These are phyloP conservation scores for Lumbricus terrestris DNA, from an alignment of 2,888 invertebrate species.

Conservation along the genomic window DNA sequence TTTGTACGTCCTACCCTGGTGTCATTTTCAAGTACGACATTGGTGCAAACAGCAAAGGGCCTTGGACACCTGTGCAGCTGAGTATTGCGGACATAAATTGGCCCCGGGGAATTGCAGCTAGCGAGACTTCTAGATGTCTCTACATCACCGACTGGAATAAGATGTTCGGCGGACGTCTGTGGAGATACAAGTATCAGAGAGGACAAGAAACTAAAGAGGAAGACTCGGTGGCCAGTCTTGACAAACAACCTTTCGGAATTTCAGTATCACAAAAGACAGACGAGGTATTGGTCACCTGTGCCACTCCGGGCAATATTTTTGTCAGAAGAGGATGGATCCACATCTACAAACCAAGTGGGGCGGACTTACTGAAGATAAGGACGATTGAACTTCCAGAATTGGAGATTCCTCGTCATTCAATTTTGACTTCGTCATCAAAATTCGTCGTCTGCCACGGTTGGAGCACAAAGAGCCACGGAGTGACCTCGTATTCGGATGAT, in stretches of 20 bases:
- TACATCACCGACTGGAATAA: not conserved
- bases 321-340: not conserved
- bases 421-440: not conserved
- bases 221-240: not conserved
- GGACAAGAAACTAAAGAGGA: not conserved
- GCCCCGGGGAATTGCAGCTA: not conserved
- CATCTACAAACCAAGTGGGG: not conserved
- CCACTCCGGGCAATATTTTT: not conserved
- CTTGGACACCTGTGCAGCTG: not conserved
- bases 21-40: slow-evolving; percentile 9
- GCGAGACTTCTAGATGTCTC: not conserved
- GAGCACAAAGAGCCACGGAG: not conserved
- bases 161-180: not conserved
- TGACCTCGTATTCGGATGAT: not conserved
- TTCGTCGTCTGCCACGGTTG: not conserved
- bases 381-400: not conserved
- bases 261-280: not conserved
- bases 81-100: not conserved
- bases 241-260: not conserved
- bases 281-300: not conserved
- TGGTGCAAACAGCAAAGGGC: not conserved
- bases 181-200: slow-evolving; percentile 5
- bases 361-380: not conserved
- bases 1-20: not conserved
- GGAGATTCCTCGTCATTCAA: not conserved